Percentiles rank a stretch among this genome's conserved stretches.
phyloP scores from a whole-genome alignment of 2,888 invertebrate genomes.

The Gibbula magus region DNA sequence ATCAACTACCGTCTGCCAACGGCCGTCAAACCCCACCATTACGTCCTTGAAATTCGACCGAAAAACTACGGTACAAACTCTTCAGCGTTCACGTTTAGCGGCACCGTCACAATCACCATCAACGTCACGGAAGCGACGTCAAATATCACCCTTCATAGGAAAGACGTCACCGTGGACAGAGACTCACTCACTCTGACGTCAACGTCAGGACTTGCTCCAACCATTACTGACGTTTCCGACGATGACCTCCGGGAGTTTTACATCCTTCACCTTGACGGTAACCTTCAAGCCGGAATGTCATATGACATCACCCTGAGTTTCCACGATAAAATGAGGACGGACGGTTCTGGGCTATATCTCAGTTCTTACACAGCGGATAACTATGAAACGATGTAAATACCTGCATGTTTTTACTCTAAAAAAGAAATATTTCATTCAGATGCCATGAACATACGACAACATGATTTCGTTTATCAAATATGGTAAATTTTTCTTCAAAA shows the following conservation, averaged over 20 bases:
- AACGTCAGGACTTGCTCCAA: neutral
- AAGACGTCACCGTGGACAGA: slow-evolving; percentile 8
- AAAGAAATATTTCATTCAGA: too few species aligned
- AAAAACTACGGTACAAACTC: slow-evolving; percentile 55
- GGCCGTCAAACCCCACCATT: slow-evolving; percentile 50
- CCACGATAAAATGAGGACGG: slow-evolving; percentile 81
- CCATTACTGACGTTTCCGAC: neutral
- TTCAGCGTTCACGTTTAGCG: slow-evolving; percentile 46
- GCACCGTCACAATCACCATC: slow-evolving; percentile 47
- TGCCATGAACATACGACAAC: too few species aligned
- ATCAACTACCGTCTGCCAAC: slow-evolving; percentile 49
- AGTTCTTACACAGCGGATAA: slow-evolving; percentile 41
- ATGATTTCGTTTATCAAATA: too few species aligned
- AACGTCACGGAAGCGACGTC: slow-evolving; percentile 74
- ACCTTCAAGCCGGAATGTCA: slow-evolving; percentile 79
- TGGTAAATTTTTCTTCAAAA: too few species aligned
- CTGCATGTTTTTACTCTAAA: too few species aligned
- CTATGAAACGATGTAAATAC: slow-evolving; percentile 53
- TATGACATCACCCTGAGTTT: slow-evolving; percentile 84
- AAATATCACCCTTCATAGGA: slow-evolving; percentile 83
- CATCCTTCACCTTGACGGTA: slow-evolving; percentile 79
- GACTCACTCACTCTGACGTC: neutral
- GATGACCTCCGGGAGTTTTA: slow-evolving; percentile 45
- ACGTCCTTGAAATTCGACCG: slow-evolving; percentile 57
- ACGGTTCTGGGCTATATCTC: slow-evolving; percentile 52